phyloP scores from a whole-genome alignment of 2,113 vertebrate genomes.

The Stictonetta naevosa region DNA sequence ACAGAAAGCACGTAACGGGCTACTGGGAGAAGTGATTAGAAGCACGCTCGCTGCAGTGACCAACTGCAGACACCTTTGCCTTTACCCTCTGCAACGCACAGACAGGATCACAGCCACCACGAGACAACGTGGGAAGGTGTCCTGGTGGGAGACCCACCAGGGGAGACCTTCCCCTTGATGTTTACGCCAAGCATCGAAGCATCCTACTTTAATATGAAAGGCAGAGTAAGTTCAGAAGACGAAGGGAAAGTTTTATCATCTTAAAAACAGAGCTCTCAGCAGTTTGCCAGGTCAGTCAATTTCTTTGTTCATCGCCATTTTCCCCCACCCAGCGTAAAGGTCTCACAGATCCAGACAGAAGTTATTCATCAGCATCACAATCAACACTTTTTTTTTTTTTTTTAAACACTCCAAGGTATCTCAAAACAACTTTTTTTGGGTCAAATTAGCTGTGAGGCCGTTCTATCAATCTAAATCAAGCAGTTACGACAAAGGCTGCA shows the following conservation, averaged over 20 bases:
- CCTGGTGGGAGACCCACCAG: background rate
- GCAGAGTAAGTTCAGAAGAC: background rate
- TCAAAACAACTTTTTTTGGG: background rate
- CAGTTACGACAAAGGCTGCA: slow-evolving; percentile 2
- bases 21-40: background rate
- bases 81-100: background rate
- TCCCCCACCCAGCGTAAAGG: background rate
- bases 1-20: accelerated
- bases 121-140: background rate
- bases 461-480: slow-evolving; percentile 35
- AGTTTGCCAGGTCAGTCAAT: background rate
- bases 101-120: background rate
- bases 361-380: background rate
- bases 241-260: slow-evolving; percentile 7
- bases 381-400: background rate
- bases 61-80: background rate
- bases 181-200: background rate
- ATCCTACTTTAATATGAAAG: background rate
- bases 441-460: background rate
- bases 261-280: background rate
- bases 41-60: background rate
- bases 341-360: background rate
- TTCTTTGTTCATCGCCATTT: slow-evolving; percentile 2
- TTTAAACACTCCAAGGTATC: background rate
- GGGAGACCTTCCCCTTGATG: background rate